Conservation (phyloP, 2,797 vertebrate species). For the Threskiornis aethiopicus region DNA sequence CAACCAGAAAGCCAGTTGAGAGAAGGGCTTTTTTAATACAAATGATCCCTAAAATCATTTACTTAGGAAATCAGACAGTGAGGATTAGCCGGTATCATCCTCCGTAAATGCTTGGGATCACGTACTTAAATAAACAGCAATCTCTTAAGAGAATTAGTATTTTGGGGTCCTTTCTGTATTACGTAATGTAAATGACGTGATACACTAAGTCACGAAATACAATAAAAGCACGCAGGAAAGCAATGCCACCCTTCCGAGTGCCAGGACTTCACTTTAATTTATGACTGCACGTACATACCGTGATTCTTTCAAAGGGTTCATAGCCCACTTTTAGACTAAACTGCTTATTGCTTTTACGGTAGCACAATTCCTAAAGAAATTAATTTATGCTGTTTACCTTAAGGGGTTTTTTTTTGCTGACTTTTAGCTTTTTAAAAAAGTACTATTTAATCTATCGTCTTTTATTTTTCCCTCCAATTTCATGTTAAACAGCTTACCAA, state of each 20-base stretch:
- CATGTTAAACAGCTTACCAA: not conserved
- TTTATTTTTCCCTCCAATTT: not conserved
- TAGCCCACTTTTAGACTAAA: not conserved
- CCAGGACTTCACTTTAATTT: not conserved
- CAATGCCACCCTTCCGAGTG: not conserved
- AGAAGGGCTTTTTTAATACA: not conserved
- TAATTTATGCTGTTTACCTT: not conserved
- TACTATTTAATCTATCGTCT: not conserved
- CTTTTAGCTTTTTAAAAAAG: not conserved
- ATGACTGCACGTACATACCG: accelerated
- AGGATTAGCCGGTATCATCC: not conserved
- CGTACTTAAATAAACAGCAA: constrained; percentile 12
- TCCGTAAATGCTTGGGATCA: not conserved
- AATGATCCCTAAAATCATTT: not conserved
- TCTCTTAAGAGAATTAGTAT: constrained; percentile 44
- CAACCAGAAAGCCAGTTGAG: not conserved
- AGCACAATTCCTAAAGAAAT: not conserved
- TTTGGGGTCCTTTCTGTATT: constrained; percentile 30
- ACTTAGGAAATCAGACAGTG: not conserved
- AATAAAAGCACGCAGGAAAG: not conserved
- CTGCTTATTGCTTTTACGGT: not conserved
- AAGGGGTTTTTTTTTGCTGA: not conserved
- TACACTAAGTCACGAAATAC: not conserved
- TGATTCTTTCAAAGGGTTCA: not conserved
- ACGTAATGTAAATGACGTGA: constrained; percentile 1